Evolutionary conservation across 1,140 invertebrate genomes (phyloP).

Genomic region (Formica exsecta): DNA sequence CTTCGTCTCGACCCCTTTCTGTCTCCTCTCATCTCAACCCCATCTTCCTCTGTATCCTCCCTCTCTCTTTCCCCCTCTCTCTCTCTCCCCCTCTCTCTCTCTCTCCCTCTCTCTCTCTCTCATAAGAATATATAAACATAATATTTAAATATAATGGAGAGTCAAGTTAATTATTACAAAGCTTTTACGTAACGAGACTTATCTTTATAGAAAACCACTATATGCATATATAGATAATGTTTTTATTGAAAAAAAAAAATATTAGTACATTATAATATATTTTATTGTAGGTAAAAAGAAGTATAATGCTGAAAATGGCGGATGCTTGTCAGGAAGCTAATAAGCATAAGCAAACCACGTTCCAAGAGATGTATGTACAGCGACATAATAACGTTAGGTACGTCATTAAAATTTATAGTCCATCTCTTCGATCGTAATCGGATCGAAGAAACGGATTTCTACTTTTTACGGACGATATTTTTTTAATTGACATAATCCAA

Average conservation of each 20-base stretch:
- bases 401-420: conserved; percentile 59
- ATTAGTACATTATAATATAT: conserved; percentile 8
- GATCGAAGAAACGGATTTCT: neutral
- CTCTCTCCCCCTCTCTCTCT: conserved; percentile 6
- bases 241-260: neutral
- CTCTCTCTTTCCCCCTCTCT: neutral
- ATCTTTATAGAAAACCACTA: neutral
- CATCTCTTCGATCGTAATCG: neutral
- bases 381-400: conserved; percentile 98
- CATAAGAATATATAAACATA: neutral
- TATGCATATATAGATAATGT: neutral
- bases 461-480: neutral
- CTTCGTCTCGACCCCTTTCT: conserved; percentile 1
- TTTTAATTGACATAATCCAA: conserved; percentile 23
- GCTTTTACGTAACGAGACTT: neutral
- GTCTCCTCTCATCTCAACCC: conserved; percentile 46
- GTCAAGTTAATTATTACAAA: neutral
- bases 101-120: too few species aligned
- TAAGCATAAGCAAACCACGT: conserved; percentile 91
- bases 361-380: conserved; percentile 99
- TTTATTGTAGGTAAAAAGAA: conserved; percentile 93
- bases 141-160: neutral
- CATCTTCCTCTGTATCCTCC: neutral
- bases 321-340: conserved; percentile 92
- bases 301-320: conserved; percentile 97